Evolutionary conservation across 2,113 vertebrate genomes (phyloP).

Genomic region (Otis tarda): DNA sequence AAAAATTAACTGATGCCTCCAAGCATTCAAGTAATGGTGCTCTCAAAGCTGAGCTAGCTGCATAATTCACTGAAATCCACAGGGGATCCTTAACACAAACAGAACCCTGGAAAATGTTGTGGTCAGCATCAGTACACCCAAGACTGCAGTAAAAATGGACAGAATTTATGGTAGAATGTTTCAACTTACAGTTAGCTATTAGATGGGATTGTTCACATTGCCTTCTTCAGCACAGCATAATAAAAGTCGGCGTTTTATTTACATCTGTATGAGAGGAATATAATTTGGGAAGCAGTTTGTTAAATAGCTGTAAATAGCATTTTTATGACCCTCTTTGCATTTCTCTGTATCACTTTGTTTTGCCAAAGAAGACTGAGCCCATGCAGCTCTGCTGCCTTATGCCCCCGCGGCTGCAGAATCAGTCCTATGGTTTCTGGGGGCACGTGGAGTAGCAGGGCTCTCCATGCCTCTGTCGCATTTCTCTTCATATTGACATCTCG

Average conservation of each 20-base stretch:
- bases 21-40: neutral
- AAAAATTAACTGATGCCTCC: constrained; percentile 26
- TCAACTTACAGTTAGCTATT: constrained; percentile 31
- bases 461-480: neutral
- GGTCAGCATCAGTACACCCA: constrained; percentile 16
- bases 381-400: neutral
- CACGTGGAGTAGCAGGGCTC: neutral
- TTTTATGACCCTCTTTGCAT: constrained; percentile 11
- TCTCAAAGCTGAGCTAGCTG: neutral
- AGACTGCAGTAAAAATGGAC: constrained; percentile 10
- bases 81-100: constrained; percentile 22
- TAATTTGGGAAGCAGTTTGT: constrained; percentile 43
- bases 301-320: constrained; percentile 49
- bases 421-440: neutral
- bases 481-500: neutral
- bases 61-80: constrained; percentile 9
- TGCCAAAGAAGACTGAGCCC: neutral
- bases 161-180: constrained; percentile 47
- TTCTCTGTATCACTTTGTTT: constrained; percentile 25
- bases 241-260: constrained; percentile 65
- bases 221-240: constrained; percentile 11
- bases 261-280: constrained; percentile 23
- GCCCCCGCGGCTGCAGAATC: neutral
- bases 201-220: constrained; percentile 1
- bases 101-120: constrained; percentile 32